Base-by-base conservation (phyloP, 2,113 vertebrate species). In the Cyphomyrus discorhynchus region DNA sequence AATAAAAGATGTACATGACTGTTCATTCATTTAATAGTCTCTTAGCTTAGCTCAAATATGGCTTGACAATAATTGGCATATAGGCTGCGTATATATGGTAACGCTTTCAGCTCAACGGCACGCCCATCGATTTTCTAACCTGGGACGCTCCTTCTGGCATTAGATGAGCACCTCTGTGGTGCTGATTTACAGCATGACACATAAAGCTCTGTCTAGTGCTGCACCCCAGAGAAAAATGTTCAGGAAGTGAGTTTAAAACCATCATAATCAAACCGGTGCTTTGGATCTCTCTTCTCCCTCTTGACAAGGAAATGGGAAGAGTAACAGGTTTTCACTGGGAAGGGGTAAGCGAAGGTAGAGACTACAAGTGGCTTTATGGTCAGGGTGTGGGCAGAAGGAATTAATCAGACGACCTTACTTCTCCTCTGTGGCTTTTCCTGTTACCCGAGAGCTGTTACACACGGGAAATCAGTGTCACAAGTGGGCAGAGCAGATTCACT, bases 251-350 rank as follows among this genome's bases (percentile, higher is more conserved):
- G 5, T 47, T 17, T 31, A 45, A 84, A 87, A 27, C 85, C 85
- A 53, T 39, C 35, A 27, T 87, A 50, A 35, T 86, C 85, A 56
- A 56, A 42, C 27, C 3, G 13, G 17, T 39, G 85, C 45, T 27
- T 19, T 31, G 50, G 50, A 56, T 31, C 13, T 35, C 85, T 56
- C 50, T 27, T 52, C 46, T 46, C n/a, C 49, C 85, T 35, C 50
- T 17, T 56, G 85, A 87, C 85, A 53, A 87, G 49, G 85, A 86
- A 87, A 35, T 53, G 49, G 85, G 7, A 27, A 31, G 84, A 53
- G 31, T 56, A 87, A 53, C 85, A 87, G 85, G 85, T 87, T 87
- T 87, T 56, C 85, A 56, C 85, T n/a, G n/a, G 85, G 47, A 31
- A n/a, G 46, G 49, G 49, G 11, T 11, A 27, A 86, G 49, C 5